Percentiles rank a stretch among this genome's conserved stretches.
These are phyloP conservation scores for Rhegmatorhina hoffmannsi DNA, from an alignment of 2,113 vertebrate species.

Conservation along the genomic window DNA sequence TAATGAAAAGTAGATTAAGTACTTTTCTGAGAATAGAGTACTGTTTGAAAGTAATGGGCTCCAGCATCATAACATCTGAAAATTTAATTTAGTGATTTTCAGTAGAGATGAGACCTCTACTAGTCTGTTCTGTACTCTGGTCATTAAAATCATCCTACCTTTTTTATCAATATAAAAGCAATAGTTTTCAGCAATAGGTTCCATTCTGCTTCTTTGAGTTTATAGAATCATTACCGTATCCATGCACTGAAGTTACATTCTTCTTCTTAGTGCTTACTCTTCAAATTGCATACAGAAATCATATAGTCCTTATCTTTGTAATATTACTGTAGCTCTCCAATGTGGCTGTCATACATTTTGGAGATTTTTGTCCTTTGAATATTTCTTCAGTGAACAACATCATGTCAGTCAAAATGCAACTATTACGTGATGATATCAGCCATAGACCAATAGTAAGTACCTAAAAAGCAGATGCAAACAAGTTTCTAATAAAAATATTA, in stretches of 20 bases:
- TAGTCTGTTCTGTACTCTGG: not conserved
- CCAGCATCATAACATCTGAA: not conserved
- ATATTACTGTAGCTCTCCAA: not conserved
- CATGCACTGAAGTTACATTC: not conserved
- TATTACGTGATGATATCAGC: not conserved
- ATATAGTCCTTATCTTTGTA: not conserved
- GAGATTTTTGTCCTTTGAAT: not conserved
- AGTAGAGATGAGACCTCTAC: not conserved
- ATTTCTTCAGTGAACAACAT: not conserved
- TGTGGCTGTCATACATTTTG: not conserved
- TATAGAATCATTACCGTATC: not conserved
- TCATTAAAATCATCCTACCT: not conserved
- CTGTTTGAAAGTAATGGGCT: not conserved
- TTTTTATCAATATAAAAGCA: not conserved
- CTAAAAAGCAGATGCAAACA: not conserved
- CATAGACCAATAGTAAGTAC: not conserved
- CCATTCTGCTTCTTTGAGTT: not conserved
- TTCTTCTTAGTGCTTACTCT: not conserved
- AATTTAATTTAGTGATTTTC: not conserved
- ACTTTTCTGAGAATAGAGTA: not conserved
- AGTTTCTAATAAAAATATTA: not conserved
- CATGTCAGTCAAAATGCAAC: not conserved
- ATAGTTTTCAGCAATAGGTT: not conserved
- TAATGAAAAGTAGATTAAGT: not conserved
- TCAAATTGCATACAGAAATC: not conserved